These are phyloP conservation scores for Motacilla alba DNA, from an alignment of 2,113 vertebrate genomes.

Conservation along the genomic window DNA sequence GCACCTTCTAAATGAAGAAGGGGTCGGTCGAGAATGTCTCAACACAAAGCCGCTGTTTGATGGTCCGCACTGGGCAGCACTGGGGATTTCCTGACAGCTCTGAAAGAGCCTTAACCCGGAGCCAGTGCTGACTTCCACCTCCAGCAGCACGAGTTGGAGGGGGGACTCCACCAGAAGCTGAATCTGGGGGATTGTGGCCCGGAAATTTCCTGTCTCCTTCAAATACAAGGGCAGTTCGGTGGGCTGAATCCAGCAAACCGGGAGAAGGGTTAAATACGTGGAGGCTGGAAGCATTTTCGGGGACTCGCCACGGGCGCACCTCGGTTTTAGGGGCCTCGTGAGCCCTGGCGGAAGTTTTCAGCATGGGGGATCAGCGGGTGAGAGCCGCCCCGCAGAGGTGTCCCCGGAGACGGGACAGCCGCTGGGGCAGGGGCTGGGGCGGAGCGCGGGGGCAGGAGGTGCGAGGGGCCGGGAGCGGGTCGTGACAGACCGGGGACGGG, in stretches of 20 bases:
- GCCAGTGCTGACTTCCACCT: neutral
- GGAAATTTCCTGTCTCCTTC: neutral
- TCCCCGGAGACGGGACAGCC: neutral
- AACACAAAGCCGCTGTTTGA: neutral
- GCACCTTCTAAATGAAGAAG: neutral
- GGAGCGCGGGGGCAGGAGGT: neutral
- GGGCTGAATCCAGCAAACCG: neutral
- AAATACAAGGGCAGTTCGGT: rapidly evolving
- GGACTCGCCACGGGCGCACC: neutral
- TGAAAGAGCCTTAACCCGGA: neutral
- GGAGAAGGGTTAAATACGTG: neutral
- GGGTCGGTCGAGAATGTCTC: neutral
- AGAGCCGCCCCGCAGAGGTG: neutral
- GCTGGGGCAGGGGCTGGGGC: neutral
- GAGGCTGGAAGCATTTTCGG: neutral
- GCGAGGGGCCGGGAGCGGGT: neutral
- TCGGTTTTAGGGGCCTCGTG: neutral
- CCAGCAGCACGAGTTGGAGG: neutral
- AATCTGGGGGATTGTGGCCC: neutral
- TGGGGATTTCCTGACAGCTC: neutral
- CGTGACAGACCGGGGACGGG: neutral
- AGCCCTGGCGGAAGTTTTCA: neutral
- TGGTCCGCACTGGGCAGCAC: neutral
- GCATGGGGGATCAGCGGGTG: neutral
- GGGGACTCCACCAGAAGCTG: neutral